Evolutionary conservation across 2,113 vertebrate genomes (phyloP), one percentile per base, ranked within the genome.

Genomic region (Stegastes partitus): DNA sequence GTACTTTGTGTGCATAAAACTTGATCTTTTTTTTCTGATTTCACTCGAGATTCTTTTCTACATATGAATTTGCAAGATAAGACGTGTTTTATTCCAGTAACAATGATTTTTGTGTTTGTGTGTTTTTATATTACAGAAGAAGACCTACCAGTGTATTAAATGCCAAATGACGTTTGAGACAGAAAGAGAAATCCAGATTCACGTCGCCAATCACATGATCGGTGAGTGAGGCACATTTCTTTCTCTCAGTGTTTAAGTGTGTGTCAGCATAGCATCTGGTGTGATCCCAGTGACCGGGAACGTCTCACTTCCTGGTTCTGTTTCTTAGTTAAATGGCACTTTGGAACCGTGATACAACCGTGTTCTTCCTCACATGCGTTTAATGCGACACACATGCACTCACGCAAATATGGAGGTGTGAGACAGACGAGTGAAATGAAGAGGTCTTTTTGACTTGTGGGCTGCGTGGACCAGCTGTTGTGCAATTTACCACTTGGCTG

Each of bases 91-190:
- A 45, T 55, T 9, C 9, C 4, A 5, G 16, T 63, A 14, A 55
- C 56, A 5, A 37, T 59, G 2, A 11, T 22, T 44, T 70, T 25
- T 11, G 1, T 50, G 1, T 75, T n/a, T 72, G 0, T 68, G 5
- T 74, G 22, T 72, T 0, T 59, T 39, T 63, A 4, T 76, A 50
- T 74, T 56, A 91, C 91, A 99, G 98, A 99, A 99, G 89, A 99
- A 99, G 95, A 99, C 97, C 66, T 99, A 99, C 94, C 97, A 99
- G 84, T 99, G 98, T 96, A 99, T 99, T 95, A 99, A 99, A 96
- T 99, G 97, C 96, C 98, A 99, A 96, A 99, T 99, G 98, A 99
- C 98, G 79, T 99, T 99, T 89, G 98, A 99, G 95, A 99, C 96
- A 0, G 98, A 99, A 85, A 90, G 98, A 78, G 98, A 99, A 94